Conservation (phyloP, 53 echinoderm and acorn worm species). For the Actinopyga echinites region DNA sequence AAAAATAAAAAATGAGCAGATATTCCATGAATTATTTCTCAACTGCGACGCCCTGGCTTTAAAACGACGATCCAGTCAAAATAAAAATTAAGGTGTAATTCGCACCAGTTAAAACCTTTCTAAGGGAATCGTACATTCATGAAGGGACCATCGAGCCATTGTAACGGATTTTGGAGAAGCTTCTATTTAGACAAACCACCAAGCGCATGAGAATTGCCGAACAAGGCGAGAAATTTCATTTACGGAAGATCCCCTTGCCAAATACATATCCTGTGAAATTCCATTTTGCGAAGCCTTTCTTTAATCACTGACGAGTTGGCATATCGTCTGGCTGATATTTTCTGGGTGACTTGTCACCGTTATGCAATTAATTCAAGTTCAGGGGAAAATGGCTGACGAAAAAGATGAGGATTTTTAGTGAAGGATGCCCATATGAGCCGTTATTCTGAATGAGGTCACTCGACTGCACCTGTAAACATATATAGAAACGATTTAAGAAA, state of each 20-base stretch:
- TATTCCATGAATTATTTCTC: no score
- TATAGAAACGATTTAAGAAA: no score
- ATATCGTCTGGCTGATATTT: constrained; percentile 27
- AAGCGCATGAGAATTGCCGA: constrained; percentile 31
- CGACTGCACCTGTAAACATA: no score
- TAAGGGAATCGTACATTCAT: no score
- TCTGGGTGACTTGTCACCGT: constrained; percentile 26
- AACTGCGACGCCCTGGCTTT: no score
- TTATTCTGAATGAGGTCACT: no score
- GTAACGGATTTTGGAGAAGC: constrained; percentile 33
- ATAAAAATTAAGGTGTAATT: no score
- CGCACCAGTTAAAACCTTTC: no score
- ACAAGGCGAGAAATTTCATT: constrained; percentile 45
- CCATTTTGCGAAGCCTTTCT: constrained; percentile 36
- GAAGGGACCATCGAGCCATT: not conserved
- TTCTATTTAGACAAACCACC: constrained; percentile 38
- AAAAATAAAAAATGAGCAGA: no score
- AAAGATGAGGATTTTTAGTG: no score
- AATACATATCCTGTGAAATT: constrained; percentile 39
- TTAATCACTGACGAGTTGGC: constrained; percentile 41
- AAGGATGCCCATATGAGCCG: no score
- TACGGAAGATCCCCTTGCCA: constrained; percentile 30
- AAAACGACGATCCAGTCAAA: no score
- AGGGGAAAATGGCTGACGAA: not conserved
- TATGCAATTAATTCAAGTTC: constrained; percentile 43